Evolutionary conservation across 2,888 invertebrate genomes (phyloP).

Genomic region (Isotomurus palustris): DNA sequence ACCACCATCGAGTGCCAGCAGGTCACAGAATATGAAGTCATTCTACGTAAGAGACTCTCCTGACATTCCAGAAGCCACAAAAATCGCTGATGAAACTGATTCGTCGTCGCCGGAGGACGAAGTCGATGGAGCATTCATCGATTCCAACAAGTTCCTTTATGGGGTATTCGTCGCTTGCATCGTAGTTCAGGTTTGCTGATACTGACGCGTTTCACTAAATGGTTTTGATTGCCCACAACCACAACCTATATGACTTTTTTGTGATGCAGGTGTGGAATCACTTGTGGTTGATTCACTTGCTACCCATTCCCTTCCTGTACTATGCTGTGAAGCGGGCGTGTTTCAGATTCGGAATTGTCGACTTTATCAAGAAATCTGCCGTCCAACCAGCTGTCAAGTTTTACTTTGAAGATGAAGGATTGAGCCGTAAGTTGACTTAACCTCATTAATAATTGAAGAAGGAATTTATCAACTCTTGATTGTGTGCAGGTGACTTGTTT

Average conservation of each 20-base stretch:
- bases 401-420: conserved; percentile 28
- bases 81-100: too few species aligned
- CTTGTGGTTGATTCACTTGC: conserved; percentile 71
- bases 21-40: too few species aligned
- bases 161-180: conserved; percentile 74
- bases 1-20: too few species aligned
- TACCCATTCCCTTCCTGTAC: conserved; percentile 70
- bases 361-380: conserved; percentile 27
- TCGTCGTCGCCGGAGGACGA: conserved; percentile 50
- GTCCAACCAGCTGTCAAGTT: conserved; percentile 19
- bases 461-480: not conserved
- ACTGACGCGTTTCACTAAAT: not conserved
- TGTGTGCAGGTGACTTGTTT: conserved; percentile 27
- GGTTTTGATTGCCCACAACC: not conserved
- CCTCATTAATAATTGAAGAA: not conserved
- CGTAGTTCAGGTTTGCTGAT: conserved; percentile 60
- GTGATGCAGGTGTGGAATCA: conserved; percentile 66
- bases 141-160: conserved; percentile 69
- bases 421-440: conserved; percentile 21
- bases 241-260: not conserved
- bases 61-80: too few species aligned
- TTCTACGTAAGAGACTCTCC: too few species aligned
- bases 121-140: conserved; percentile 51
- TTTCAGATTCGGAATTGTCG: conserved; percentile 24
- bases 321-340: conserved; percentile 57